Percentiles rank a stretch among this genome's conserved stretches.
These are phyloP conservation scores for Plecotus auritus DNA, from an alignment of 2,113 vertebrate genomes.

Conservation along the genomic window DNA sequence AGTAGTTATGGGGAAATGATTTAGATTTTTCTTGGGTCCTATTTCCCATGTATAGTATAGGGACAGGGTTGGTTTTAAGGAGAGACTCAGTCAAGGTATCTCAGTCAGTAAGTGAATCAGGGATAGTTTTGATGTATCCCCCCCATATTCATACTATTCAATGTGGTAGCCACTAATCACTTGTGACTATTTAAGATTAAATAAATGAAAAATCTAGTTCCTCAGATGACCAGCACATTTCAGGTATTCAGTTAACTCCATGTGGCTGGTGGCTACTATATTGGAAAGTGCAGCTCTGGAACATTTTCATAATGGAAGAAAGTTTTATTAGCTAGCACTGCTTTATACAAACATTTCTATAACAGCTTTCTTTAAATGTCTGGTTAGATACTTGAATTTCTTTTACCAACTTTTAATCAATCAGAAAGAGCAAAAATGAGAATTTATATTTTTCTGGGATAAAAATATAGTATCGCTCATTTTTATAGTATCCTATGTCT, in stretches of 20 bases:
- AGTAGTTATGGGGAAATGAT: neutral
- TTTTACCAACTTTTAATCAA: neutral
- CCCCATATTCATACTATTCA: neutral
- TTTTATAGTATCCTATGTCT: neutral
- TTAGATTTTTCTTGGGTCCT: neutral
- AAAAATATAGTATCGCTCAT: neutral
- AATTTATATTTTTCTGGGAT: neutral
- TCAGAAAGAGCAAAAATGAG: slow-evolving; percentile 21
- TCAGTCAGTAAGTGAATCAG: neutral
- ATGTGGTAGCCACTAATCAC: neutral
- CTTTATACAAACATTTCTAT: neutral
- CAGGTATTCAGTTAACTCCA: neutral
- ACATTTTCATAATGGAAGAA: neutral
- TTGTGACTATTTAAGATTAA: neutral
- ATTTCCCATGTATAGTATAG: neutral
- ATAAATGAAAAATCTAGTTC: neutral
- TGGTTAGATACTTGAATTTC: neutral
- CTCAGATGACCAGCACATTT: neutral
- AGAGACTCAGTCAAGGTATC: neutral
- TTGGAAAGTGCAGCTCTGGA: neutral
- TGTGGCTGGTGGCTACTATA: neutral
- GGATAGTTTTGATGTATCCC: neutral
- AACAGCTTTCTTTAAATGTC: neutral
- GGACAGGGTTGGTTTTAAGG: neutral
- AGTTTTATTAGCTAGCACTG: neutral